Base-by-base conservation (phyloP, 1,140 invertebrate species). In the Drosophila hydei region DNA sequence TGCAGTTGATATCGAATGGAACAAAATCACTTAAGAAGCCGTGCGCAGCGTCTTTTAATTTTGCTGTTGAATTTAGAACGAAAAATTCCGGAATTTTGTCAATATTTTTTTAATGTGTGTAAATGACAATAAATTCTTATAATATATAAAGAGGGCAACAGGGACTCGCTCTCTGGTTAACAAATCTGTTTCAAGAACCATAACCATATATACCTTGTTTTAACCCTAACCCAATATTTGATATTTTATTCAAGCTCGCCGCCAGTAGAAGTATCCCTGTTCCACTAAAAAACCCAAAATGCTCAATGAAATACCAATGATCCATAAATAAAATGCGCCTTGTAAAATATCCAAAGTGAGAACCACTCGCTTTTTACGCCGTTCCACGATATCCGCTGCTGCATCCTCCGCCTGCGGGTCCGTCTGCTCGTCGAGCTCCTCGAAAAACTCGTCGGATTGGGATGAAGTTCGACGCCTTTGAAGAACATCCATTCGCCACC, bases 291-390 rank as follows among this genome's bases (percentile, higher is more conserved):
- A 89, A 5, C 72, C 79, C 0, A 79, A 0, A 0, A 60, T 33
- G 58, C 85, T 89, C 0, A 83, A 1, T 1, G 43, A 21, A 38
- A 87, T 75, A 0, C 88, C 88, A 48, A 79, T 52, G 0, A 65
- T 36, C 88, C 85, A 89, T 0, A 90, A 48, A 54, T 77, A 90
- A 14, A 90, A 90, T 12, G 88, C 73, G 0, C 88, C 88, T 21
- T 90, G 88, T 0, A 90, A 21, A 12, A 87, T 87, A 6, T 77
- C 73, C 58, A 90, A 18, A 25, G 68, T 89, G 4, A 90, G 52
- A 1, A 83, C 88, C 4, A 90, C 85, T 1, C 55, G 67, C 16
- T 89, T 88, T 7, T 77, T 68, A 3, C 52, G 63, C 2, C 63
- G 38, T 9, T 60, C 56, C 1, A 47, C 38, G 2, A 14, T 33